Evolutionary conservation across 2,888 invertebrate genomes (phyloP), one percentile per base, ranked within the genome.

Genomic region (Allolobophora icterica): DNA sequence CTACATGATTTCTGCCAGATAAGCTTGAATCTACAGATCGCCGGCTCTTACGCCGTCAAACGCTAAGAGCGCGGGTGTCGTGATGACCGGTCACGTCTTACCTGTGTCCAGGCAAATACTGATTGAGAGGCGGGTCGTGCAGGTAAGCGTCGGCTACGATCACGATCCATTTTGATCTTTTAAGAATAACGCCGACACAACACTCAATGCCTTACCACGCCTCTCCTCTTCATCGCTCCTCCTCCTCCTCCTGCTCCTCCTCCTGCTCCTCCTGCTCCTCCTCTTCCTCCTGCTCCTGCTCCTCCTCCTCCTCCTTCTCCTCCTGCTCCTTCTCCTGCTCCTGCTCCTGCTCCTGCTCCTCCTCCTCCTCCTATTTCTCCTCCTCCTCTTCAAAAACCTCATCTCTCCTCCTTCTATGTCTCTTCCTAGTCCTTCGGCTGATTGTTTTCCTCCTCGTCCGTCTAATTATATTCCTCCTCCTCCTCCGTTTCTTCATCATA

Each of bases 51-150:
- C 30, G 15, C 71, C n/a, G 30, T n/a, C n/a, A 52, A 21, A 17
- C 21, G 24, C 21, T 19, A 6, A 52, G 38, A 52, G 24, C n/a
- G 30, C 30, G 30, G 71, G 2, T n/a, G 30, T 71, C 71, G 71
- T n/a, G 71, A 71, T 71, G 71, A n/a, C n/a, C 71, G n/a, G 71
- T n/a, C 30, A n/a, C n/a, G 71, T 71, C 71, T 71, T 71, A 71
- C 71, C 71, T 71, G 71, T 71, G 71, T n/a, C 11, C 71, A 71
- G 30, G 71, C 8, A 71, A 71, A n/a, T n/a, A 71, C 71, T 71
- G 71, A 71, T 71, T 71, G n/a, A 71, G 71, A 71, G 71, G 71
- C 71, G 24, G 71, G n/a, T 71, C 71, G 71, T 71, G 71, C 71
- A 71, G 71, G n/a, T 71, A 71, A 71, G 71, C 71, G 71, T 30